phyloP scores from a whole-genome alignment of 2,113 vertebrate species.

The Pipra filicauda region DNA sequence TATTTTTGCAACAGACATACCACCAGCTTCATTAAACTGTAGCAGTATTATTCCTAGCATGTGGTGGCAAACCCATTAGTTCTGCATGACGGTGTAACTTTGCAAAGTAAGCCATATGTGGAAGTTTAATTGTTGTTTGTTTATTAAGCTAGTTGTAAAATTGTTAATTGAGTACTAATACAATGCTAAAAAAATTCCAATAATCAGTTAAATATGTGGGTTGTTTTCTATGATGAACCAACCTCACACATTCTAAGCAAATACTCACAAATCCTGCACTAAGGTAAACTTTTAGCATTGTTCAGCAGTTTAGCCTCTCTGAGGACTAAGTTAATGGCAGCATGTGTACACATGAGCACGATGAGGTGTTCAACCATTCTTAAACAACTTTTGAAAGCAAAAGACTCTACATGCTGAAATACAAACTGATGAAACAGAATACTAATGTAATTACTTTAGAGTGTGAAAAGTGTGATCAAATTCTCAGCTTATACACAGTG shows the following conservation, averaged over 20 bases:
- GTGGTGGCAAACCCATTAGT: neutral
- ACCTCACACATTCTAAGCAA: neutral
- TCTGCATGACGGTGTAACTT: neutral
- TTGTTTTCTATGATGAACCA: neutral
- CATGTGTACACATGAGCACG: neutral
- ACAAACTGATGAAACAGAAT: neutral
- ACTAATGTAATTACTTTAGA: neutral
- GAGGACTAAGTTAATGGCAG: neutral
- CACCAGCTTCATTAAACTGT: neutral
- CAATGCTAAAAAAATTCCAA: neutral
- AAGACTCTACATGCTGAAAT: neutral
- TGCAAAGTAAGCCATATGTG: constrained; percentile 16
- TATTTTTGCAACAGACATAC: neutral
- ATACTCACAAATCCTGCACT: neutral
- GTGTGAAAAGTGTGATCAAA: neutral
- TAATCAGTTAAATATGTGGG: neutral
- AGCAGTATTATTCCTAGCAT: neutral
- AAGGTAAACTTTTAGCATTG: neutral
- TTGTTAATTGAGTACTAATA: neutral
- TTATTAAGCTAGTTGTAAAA: constrained; percentile 25
- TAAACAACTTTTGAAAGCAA: neutral
- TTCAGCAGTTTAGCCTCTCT: neutral
- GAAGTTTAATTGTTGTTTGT: constrained; percentile 49
- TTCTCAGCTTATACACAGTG: neutral
- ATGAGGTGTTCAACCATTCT: neutral